phyloP scores from a whole-genome alignment of 2,113 vertebrate species.

The Ranitomeya variabilis region DNA sequence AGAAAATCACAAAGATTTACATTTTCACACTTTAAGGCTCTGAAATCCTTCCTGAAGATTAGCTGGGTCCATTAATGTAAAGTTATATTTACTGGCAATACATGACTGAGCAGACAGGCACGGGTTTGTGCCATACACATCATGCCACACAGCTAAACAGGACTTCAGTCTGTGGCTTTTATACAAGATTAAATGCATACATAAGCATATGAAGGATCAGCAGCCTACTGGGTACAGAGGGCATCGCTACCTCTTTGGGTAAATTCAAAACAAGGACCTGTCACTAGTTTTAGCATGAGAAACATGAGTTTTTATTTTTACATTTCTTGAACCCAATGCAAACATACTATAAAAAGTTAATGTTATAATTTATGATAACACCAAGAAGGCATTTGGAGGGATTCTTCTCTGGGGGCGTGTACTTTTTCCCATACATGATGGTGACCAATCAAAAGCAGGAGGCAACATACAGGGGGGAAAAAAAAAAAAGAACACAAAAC shows the following conservation, averaged over 20 bases:
- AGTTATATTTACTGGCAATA: not conserved
- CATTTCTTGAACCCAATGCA: no score
- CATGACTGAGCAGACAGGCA: not conserved
- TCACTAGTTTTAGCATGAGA: no score
- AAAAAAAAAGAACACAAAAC: no score
- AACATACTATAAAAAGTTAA: no score
- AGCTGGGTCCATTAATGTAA: conserved; percentile 13
- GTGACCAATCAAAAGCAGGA: no score
- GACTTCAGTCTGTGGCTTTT: not conserved
- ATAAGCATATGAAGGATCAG: not conserved
- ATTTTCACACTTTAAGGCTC: conserved; percentile 14
- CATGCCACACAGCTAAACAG: not conserved
- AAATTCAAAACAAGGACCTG: no score
- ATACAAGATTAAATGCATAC: not conserved
- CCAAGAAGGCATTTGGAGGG: no score
- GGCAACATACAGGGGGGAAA: no score
- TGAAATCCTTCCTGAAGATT: not conserved
- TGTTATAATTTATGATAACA: no score
- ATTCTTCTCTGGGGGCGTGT: no score
- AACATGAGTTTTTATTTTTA: no score
- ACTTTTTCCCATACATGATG: no score
- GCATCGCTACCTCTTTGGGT: not conserved
- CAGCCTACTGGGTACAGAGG: not conserved
- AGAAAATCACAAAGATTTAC: conserved; percentile 31
- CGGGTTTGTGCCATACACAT: not conserved